phyloP scores from a whole-genome alignment of 2,113 vertebrate species.

The Sus scrofa region DNA sequence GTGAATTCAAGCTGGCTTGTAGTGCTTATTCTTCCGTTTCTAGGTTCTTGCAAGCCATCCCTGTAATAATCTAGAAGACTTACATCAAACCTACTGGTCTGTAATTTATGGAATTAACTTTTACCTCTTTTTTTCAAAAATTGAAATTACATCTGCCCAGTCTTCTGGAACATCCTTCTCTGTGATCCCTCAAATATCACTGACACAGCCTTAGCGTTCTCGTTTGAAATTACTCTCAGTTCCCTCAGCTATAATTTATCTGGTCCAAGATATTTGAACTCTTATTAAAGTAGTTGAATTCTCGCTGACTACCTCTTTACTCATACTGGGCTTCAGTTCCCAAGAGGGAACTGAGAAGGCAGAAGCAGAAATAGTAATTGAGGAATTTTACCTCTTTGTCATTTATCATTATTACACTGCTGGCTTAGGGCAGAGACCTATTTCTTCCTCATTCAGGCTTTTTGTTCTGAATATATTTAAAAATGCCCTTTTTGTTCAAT shows the following conservation, averaged over 20 bases:
- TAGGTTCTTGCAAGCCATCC: slow-evolving; percentile 24
- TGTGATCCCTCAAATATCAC: neutral
- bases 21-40: slow-evolving; percentile 44
- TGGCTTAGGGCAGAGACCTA: slow-evolving; percentile 5
- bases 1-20: slow-evolving; percentile 58
- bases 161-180: slow-evolving; percentile 56
- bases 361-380: slow-evolving; percentile 61
- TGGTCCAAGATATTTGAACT: slow-evolving; percentile 44
- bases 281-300: slow-evolving; percentile 42
- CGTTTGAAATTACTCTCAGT: slow-evolving; percentile 48
- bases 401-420: slow-evolving; percentile 41
- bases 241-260: slow-evolving; percentile 44
- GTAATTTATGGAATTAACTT: slow-evolving; percentile 55
- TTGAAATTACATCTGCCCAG: slow-evolving; percentile 35
- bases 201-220: slow-evolving; percentile 27
- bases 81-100: neutral
- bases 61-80: slow-evolving; percentile 28
- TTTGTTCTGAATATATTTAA: slow-evolving; percentile 65
- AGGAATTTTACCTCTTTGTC: slow-evolving; percentile 49
- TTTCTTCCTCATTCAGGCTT: slow-evolving; percentile 42
- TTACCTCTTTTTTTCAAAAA: slow-evolving; percentile 16
- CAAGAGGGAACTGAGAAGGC: slow-evolving; percentile 20
- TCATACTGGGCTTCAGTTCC: slow-evolving; percentile 38
- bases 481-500: slow-evolving; percentile 42
- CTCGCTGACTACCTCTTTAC: slow-evolving; percentile 35